Conservation (phyloP, 2,797 vertebrate genomes). For the Propithecus perrieri region DNA sequence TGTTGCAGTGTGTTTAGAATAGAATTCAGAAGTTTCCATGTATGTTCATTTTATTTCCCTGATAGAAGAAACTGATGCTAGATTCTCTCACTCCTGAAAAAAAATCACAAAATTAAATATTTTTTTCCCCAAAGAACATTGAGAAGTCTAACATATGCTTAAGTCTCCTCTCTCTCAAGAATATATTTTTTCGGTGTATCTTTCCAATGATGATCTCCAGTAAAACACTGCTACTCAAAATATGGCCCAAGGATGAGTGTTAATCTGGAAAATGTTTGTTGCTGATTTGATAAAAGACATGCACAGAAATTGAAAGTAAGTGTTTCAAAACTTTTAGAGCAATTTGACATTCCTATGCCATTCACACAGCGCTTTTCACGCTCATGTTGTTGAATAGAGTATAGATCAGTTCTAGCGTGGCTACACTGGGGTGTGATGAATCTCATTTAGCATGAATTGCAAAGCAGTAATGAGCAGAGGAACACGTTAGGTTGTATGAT, state of each 20-base stretch:
- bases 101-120: neutral
- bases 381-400: neutral
- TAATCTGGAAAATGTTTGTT: neutral
- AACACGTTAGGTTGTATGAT: neutral
- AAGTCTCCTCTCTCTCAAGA: neutral
- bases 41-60: neutral
- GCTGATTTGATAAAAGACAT: neutral
- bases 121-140: neutral
- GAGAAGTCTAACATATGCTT: neutral
- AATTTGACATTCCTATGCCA: neutral
- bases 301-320: neutral
- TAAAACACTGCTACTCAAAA: neutral
- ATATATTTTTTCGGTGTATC: neutral
- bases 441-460: neutral
- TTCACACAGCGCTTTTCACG: neutral
- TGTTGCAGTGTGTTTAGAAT: neutral
- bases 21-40: neutral
- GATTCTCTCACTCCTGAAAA: neutral
- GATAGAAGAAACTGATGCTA: neutral
- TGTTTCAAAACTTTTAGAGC: neutral
- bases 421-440: neutral
- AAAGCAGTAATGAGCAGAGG: neutral
- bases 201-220: neutral
- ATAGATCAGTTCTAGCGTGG: neutral
- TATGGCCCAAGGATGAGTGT: neutral